These are phyloP conservation scores for Pelecanoides urinatrix DNA, from an alignment of 2,113 vertebrate species.

Conservation along the genomic window DNA sequence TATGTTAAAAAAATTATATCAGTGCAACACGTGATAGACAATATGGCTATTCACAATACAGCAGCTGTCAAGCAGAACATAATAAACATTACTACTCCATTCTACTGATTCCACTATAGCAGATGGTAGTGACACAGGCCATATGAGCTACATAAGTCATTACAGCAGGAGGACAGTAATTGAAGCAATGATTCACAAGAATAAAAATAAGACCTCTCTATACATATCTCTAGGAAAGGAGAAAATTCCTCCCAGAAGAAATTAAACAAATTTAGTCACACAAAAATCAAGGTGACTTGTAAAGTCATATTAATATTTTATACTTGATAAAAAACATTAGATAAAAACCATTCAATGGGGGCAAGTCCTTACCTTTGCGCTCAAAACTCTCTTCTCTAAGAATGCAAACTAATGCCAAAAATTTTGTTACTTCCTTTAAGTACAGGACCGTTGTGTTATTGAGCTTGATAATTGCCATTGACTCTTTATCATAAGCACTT, in stretches of 20 bases:
- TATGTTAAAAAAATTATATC: background rate
- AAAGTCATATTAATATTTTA: background rate
- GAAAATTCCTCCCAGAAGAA: background rate
- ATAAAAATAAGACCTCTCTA: background rate
- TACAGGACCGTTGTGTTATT: conserved; percentile 99
- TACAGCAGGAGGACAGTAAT: background rate
- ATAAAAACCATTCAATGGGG: background rate
- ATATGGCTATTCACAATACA: background rate
- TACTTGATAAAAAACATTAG: background rate
- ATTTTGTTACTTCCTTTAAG: conserved; percentile 99
- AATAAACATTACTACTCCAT: background rate
- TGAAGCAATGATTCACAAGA: background rate
- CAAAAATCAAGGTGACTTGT: background rate
- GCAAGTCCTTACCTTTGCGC: conserved; percentile 88
- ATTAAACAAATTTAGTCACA: background rate
- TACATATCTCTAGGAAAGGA: background rate
- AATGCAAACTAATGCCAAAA: conserved; percentile 98
- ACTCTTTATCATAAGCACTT: conserved; percentile 98
- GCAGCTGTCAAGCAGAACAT: background rate
- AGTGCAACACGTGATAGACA: background rate
- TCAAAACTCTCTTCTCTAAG: conserved; percentile 99
- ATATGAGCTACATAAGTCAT: background rate
- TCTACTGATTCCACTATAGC: background rate
- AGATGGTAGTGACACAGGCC: background rate
- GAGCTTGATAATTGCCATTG: conserved; percentile 99